Evolutionary conservation across 2,113 vertebrate genomes (phyloP).

Genomic region (Rhea pennata): DNA sequence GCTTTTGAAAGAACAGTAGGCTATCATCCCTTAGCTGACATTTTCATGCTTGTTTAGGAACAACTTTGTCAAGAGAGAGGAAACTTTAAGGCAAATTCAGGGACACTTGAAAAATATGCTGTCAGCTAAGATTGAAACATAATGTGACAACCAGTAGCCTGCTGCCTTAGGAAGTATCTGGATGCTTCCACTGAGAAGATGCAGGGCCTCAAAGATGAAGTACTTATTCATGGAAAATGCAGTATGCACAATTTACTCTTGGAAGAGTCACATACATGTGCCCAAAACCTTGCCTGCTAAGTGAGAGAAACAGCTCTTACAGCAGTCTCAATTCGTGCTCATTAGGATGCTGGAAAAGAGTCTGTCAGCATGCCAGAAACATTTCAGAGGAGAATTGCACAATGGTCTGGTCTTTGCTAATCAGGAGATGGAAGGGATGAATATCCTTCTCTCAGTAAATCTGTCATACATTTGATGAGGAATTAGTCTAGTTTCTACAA

Average conservation of each 20-base stretch:
- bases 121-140: conserved; percentile 61
- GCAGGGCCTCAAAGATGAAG: conserved; percentile 38
- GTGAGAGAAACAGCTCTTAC: neutral
- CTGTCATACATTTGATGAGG: neutral
- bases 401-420: neutral
- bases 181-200: conserved; percentile 25
- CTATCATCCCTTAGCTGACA: neutral
- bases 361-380: conserved; percentile 53
- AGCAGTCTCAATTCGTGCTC: conserved; percentile 27
- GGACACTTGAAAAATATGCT: conserved; percentile 68
- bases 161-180: conserved; percentile 60
- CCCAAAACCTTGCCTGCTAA: conserved; percentile 13
- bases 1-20: neutral
- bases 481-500: conserved; percentile 38
- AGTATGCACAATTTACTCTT: conserved; percentile 36
- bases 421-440: conserved; percentile 12
- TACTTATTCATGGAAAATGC: conserved; percentile 35
- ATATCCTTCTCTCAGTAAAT: conserved; percentile 28
- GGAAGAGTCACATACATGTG: conserved; percentile 43
- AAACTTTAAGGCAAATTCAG: conserved; percentile 61
- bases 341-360: conserved; percentile 31
- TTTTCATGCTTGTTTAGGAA: conserved; percentile 44
- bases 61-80: conserved; percentile 29
- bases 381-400: conserved; percentile 17
- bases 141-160: conserved; percentile 56